Evolutionary conservation across 1,140 invertebrate genomes (phyloP), one percentile per base, ranked within the genome.

Genomic region (Pseudobourletiella spinata): DNA sequence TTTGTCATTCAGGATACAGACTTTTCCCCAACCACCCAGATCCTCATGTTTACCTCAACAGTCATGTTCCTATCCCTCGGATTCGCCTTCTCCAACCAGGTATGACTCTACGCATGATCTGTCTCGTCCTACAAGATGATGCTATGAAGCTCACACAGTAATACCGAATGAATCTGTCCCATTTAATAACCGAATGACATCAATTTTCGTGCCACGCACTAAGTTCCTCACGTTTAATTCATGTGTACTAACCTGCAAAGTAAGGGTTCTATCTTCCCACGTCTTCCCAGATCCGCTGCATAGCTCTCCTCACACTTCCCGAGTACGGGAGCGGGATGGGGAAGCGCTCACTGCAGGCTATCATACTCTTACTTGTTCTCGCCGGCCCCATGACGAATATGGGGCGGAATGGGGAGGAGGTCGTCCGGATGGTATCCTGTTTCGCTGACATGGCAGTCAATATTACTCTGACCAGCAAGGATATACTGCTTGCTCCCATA

Each of bases 301-400:
- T 69, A 26, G 62, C 54, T 26, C 14, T 56, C 14, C 56, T 69
- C 3, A 64, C 50, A 18, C 20, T 69, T n/a, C 67, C 64, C 14
- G 64, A 69, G 52, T 66, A 61, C 46, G 50, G 35, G 4, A 60
- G 64, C 30, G 3, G 29, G 29, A 42, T 61, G 24, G 67, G 67
- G 1, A 56, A 48, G 43, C 22, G 61, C 14, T 54, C 55, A 16
- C 3, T 66, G 3, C 64, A 69, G 52, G 64, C 64, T 6, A 46
- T 43, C 6, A 61, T 69, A 15, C 30, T 69, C 8, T 58, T 66
- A 0, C 56, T 69, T 1, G 42, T 69, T n/a, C 1, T 69, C 14
- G 59, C 67, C 1, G 67, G 67, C 15, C 67, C 67, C 2, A 1
- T 69, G 16, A 28, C 54, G n/a, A 69, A 69, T 48, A 65, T 69